Conservation (phyloP, 1,140 invertebrate genomes). For the Halyomorpha halys region DNA sequence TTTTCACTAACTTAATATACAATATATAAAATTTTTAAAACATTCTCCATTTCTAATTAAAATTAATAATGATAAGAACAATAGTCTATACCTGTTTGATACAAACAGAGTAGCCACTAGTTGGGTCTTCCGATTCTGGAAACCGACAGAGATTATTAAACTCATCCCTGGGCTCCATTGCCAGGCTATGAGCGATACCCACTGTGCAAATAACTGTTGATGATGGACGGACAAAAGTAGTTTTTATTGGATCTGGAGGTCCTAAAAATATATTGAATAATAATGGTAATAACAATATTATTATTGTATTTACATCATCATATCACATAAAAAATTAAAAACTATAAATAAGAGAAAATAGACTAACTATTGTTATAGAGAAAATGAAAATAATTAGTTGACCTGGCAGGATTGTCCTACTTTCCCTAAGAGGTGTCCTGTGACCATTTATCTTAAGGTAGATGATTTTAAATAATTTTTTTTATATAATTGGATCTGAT, state of each 20-base stretch:
- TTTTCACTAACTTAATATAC: too few species aligned
- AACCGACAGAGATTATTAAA: slow-evolving; percentile 76
- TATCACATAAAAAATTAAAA: background rate
- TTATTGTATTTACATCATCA: background rate
- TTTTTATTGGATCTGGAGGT: slow-evolving; percentile 70
- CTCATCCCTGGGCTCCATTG: slow-evolving; percentile 78
- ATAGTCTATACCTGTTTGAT: slow-evolving; percentile 36
- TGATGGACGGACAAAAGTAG: slow-evolving; percentile 72
- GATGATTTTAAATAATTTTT: too few species aligned
- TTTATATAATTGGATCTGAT: too few species aligned
- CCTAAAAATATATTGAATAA: slow-evolving; percentile 42
- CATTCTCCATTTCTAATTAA: too few species aligned
- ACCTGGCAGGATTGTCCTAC: too few species aligned
- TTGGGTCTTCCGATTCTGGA: slow-evolving; percentile 50
- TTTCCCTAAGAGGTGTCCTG: too few species aligned
- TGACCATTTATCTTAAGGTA: too few species aligned
- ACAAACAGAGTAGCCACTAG: slow-evolving; percentile 45
- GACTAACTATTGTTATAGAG: background rate
- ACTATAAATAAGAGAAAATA: background rate
- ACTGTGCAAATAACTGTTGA: slow-evolving; percentile 77
- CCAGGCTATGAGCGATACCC: slow-evolving; percentile 62
- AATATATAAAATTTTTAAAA: too few species aligned
- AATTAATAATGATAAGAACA: background rate
- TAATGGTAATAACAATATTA: too few species aligned
- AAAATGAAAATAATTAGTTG: too few species aligned